Conservation (phyloP, 2,888 invertebrate species). For the Smittia aterrima region DNA sequence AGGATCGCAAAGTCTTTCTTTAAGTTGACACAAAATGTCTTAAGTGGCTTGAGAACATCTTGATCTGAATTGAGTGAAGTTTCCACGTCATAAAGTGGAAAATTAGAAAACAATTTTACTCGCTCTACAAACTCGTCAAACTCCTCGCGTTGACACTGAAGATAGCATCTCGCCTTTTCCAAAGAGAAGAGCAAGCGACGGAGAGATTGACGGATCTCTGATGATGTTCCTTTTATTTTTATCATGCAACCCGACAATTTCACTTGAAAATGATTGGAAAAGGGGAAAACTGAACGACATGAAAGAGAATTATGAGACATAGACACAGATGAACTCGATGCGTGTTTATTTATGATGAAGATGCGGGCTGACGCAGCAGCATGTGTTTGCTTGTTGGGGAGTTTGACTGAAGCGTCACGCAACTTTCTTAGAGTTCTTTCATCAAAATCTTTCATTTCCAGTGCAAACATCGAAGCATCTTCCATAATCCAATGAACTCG, state of each 20-base stretch:
- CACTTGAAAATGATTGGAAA: neutral
- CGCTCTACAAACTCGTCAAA: neutral
- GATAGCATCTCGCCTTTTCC: slow-evolving; percentile 4
- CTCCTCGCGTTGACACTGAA: neutral
- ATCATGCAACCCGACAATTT: neutral
- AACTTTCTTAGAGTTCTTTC: neutral
- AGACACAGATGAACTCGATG: neutral
- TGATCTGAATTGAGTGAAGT: neutral
- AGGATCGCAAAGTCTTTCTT: neutral
- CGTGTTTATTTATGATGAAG: slow-evolving; percentile 8
- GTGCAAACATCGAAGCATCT: neutral
- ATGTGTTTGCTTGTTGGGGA: neutral
- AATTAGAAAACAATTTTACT: neutral
- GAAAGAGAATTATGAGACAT: slow-evolving; percentile 8
- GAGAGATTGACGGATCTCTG: neutral
- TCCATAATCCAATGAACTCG: neutral
- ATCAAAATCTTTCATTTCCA: neutral
- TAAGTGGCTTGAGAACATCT: neutral
- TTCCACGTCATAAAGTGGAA: neutral
- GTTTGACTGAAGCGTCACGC: neutral
- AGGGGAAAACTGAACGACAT: neutral
- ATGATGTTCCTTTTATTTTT: neutral
- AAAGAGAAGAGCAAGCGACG: no score
- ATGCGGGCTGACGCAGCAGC: slow-evolving; percentile 22
- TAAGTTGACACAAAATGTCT: neutral